Conservation (phyloP, 30 jellyfish, hydroid and myxozoan species). For the Phacellophora camtschatica region DNA sequence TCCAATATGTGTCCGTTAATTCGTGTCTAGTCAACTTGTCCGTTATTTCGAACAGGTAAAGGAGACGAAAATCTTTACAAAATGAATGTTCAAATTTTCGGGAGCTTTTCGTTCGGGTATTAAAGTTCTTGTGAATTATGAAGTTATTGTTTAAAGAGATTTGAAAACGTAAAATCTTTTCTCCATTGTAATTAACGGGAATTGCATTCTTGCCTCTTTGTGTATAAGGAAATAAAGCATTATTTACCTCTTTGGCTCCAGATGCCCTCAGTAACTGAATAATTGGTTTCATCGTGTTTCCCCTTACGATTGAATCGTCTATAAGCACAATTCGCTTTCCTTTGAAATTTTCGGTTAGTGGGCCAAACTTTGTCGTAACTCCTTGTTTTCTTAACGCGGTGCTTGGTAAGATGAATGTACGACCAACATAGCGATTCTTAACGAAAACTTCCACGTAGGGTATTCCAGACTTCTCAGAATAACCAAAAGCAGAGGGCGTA, state of each 20-base stretch:
- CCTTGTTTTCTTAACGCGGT: slow-evolving; percentile 74
- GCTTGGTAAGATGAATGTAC: slow-evolving; percentile 88
- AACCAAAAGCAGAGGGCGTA: slow-evolving; percentile 93
- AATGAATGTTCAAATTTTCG: no score
- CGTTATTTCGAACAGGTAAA: no score
- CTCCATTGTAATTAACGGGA: no score
- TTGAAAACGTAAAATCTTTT: no score
- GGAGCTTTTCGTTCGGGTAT: no score
- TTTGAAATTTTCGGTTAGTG: slow-evolving; percentile 64
- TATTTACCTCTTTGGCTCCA: slow-evolving; percentile 95
- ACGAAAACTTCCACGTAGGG: slow-evolving; percentile 87
- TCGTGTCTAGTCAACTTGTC: no score
- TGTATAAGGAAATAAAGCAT: neutral
- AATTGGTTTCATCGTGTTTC: slow-evolving; percentile 90
- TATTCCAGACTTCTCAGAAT: slow-evolving; percentile 75
- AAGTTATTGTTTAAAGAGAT: no score
- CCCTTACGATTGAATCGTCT: slow-evolving; percentile 94
- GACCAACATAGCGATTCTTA: slow-evolving; percentile 93
- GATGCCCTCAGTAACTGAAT: slow-evolving; percentile 64
- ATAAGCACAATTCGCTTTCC: slow-evolving; percentile 74
- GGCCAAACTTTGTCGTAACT: slow-evolving; percentile 89
- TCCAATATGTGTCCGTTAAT: no score
- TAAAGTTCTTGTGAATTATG: no score
- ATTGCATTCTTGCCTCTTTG: no score
- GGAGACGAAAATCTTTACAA: no score